A percentile compares a stretch with the other conserved stretches of the same genome.
phyloP scores from a whole-genome alignment of 2,113 vertebrate species.

The Cepphus grylle region DNA sequence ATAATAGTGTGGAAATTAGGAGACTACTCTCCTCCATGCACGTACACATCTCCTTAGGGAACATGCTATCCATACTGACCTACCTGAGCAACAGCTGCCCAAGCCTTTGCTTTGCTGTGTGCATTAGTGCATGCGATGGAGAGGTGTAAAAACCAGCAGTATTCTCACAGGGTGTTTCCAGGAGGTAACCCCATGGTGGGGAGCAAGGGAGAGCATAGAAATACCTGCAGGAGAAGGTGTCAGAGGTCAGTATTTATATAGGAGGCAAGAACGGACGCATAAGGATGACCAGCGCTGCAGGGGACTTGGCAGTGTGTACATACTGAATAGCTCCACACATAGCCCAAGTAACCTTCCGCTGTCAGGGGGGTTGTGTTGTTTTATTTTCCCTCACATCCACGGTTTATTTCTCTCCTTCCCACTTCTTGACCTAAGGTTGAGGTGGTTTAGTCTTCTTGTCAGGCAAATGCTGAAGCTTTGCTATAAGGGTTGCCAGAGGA shows the following conservation, averaged over 20 bases:
- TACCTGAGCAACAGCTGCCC: background rate
- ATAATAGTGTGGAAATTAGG: background rate
- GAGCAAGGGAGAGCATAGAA: background rate
- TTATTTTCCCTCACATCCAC: conserved; percentile 12
- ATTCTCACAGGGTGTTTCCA: background rate
- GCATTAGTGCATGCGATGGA: background rate
- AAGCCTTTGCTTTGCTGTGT: background rate
- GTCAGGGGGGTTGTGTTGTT: background rate
- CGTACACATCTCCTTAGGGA: background rate
- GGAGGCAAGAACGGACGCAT: background rate
- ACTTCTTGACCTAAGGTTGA: conserved; percentile 30
- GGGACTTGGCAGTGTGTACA: background rate
- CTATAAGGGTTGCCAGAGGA: background rate
- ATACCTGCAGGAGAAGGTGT: background rate
- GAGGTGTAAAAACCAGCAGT: background rate
- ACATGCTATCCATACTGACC: fast-evolving
- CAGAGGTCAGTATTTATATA: background rate
- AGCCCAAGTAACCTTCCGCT: background rate
- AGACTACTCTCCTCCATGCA: background rate
- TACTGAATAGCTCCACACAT: background rate
- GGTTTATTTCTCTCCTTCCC: conserved; percentile 53
- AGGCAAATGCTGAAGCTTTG: background rate
- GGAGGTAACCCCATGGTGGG: background rate
- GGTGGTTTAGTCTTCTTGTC: background rate
- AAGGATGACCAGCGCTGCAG: background rate